Base-by-base conservation (phyloP, 2,797 vertebrate genomes). In the Lateolabrax maculatus region DNA sequence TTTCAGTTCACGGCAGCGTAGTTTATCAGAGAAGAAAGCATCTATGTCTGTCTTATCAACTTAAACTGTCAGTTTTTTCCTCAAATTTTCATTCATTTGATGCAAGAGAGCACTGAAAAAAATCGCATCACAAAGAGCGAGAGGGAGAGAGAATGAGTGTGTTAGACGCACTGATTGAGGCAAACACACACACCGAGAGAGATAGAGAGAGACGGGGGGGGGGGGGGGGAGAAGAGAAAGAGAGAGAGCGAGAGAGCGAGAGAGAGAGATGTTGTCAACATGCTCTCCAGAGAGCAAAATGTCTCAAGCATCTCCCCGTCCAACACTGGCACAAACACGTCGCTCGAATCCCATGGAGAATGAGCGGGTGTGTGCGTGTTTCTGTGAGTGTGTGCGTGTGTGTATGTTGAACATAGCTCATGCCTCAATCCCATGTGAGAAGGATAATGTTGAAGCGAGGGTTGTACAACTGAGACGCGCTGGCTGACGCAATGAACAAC, bases 401-500 rank as follows among this genome's bases (percentile, higher is more conserved):
- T 75, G 69, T 81, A 29, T 80, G 72, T 80, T 81, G 65, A 73
- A 84, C 75, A 81, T 49, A 68, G 75, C 78, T 77, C 5, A 29
- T 29, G 68, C 61, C 71, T 82, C 44, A 44, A 62, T 90, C 91
- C 91, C 93, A 84, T 73, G 85, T 86, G 92, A 86, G 74, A 75
- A 57, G 34, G 70, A 83, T 81, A 83, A 87, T 82, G 86, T 73
- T 44, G 62, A 79, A 81, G 87, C 9, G 80, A 81, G 79, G 90
- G 71, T 77, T 70, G 80, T 36, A 77, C 90, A 75, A 73, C 81
- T 68, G 83, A 87, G 88, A 87, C 91, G 16, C 0, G 7, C 71
- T 9, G 68, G 84, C 84, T 94, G 93, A 94, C 87, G 93, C 91
- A 94, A 94, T 69, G 60, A 93, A 90, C 75, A 88, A 89, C 86